Evolutionary conservation across 2,888 invertebrate species (phyloP), one percentile per base, ranked within the genome.

Genomic region (Chaetoderma sp.): DNA sequence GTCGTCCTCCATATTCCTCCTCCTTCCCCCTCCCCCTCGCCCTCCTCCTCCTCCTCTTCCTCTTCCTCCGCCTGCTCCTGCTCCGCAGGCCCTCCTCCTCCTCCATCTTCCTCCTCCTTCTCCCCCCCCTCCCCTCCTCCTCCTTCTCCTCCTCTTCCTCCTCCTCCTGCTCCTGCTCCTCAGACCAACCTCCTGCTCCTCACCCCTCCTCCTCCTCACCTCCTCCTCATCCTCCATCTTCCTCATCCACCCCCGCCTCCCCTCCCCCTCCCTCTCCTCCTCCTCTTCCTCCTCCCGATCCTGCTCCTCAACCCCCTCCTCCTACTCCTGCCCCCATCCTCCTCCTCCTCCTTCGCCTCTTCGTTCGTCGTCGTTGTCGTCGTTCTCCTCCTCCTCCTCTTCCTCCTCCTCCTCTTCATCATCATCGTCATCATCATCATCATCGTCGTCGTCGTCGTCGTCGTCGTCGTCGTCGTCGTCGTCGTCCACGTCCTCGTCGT

Each of bases 21-120:
- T 32, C 25, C n/a, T 33, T 57, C n/a, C 44, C 33, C 33, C 27
- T 45, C 64, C 36, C 59, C 30, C 47, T 58, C 54, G 54, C 60
- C 44, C 45, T 42, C 45, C 42, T 49, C 25, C 45, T 58, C 52
- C 47, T 49, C 36, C 44, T 44, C 50, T 52, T 49, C 32, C 32
- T 59, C 59, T 59, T 47, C 44, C 47, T 57, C 49, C 59, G 44
- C 28, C 36, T 62, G 39, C 45, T 47, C 55, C 54, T 63, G 47
- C 63, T 52, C 23, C 52, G 45, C 47, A 54, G 28, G 49, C 50
- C 44, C 52, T 30, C 39, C 27, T 58, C 39, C 58, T 47, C 55
- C 54, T 59, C 57, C 60, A 52, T 63, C 44, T 60, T 36, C 60
- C 25, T 49, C 44, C 57, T 36, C 27, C 49, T 57, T 44, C 36